Evolutionary conservation across 2,797 vertebrate species (phyloP), one percentile per base, ranked within the genome.

Genomic region (Spinibarbus caldwelli): DNA sequence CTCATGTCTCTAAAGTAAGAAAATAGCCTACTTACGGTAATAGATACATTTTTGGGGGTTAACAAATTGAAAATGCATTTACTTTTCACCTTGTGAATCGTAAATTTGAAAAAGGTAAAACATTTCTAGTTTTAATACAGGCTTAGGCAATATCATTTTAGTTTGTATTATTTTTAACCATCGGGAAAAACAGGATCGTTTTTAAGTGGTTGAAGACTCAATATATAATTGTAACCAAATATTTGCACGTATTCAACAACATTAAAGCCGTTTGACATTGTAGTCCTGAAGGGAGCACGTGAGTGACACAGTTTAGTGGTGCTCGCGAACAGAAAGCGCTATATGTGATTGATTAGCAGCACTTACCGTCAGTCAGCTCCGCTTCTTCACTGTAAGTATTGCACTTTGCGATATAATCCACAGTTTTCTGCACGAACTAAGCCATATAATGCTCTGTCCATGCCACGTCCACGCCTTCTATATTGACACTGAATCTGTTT

Each of bases 321-420:
- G 66, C 68, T 38, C 80, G 52, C 26, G 52, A 82, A 34, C 36
- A 71, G 36, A 66, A 29, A 19, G 38, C 23, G 43, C 8, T 5
- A 34, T 38, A 9, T 45, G 49, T 78, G 73, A 84, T 15, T 43
- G 73, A 78, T 84, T 4, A n/a, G n/a, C n/a, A 23, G 72, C 75
- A 29, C 83, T 84, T 84, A 84, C 83, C 83, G 29, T 71, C 64
- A 45, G 64, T 19, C 64, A 57, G 64, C 36, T 68, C 45, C 34
- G 19, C 26, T 36, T 78, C 66, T 77, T 78, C 73, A 84, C 62
- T 68, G 43, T 38, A 76, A 49, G 82, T 83, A 31, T 31, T 45
- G 36, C 71, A 76, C 72, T 83, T 83, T 68, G 68, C 38, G 34
- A 81, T 81, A 29, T 59, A 86, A 71, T 81, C 85, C 68, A 78